Base-by-base conservation (phyloP, 2,888 invertebrate genomes). In the Liodrosophila aerea region DNA sequence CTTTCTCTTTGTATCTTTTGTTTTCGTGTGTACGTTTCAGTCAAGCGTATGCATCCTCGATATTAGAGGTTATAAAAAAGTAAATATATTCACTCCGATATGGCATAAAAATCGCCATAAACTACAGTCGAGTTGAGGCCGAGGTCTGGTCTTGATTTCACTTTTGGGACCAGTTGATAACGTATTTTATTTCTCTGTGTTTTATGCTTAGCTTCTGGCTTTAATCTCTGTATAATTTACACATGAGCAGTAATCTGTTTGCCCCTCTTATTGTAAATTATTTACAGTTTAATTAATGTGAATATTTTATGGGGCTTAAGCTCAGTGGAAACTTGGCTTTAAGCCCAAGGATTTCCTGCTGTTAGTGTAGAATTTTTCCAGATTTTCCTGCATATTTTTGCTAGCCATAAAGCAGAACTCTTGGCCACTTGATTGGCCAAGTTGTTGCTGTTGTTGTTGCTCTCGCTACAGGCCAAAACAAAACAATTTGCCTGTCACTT, bases 401-500 rank as follows among this genome's bases (percentile, higher is more conserved):
- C 27, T 31, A 41, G 9, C 13, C 40, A 11, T 11, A 41, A 44
- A n/a, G 12, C 12, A 39, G 29, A 41, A 9, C n/a, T 64, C 22
- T 30, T 16, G 36, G 27, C 16, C 63, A 63, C 64, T 64, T 56
- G 64, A 64, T 64, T 65, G 41, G 29, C 30, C 13, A 18, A 57
- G 37, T 64, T 54, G 41, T 41, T 18, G 39, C 18, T 49, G 31
- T 12, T 36, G 27, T 1, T 50, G 39, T n/a, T 45, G 30, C 9
- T 27, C 27, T 15, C 31, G 39, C 37, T 49, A 15, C 27, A 22
- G 31, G 33, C 39, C n/a, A 37, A 33, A 47, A 30, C 41, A 33
- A 67, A 49, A 52, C 64, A 58, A 70, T 68, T 68, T 64, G 44
- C 71, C 71, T 36, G 71, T 68, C 71, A 68, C 71, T 64, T 71